These are phyloP conservation scores for Formica selysi DNA, from an alignment of 1,140 invertebrate species.

Conservation along the genomic window DNA sequence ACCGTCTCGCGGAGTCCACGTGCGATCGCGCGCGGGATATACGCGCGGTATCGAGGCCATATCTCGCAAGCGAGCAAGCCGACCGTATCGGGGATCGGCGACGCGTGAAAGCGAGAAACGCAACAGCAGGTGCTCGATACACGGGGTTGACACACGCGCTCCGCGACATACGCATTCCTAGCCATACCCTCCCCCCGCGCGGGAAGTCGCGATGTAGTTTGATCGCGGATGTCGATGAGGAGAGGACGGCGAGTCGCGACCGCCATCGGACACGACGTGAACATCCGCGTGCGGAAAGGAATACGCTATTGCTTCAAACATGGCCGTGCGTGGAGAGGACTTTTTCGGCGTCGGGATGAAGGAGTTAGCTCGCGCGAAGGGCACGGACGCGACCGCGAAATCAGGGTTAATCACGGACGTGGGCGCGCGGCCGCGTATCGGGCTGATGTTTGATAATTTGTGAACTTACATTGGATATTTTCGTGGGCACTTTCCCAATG, in stretches of 20 bases:
- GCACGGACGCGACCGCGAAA: constrained; percentile 61
- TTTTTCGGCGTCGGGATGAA: constrained; percentile 50
- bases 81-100: not conserved
- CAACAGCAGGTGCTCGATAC: not conserved
- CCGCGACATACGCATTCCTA: not conserved
- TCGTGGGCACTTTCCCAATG: constrained; percentile 89
- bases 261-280: constrained; percentile 50
- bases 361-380: constrained; percentile 28
- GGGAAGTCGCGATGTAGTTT: not conserved
- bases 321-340: constrained; percentile 68
- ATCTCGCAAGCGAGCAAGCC: not conserved
- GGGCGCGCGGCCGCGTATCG: constrained; percentile 73
- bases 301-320: constrained; percentile 67
- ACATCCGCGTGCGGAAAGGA: constrained; percentile 48
- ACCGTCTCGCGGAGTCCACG: not conserved
- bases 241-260: not conserved
- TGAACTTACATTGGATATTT: constrained; percentile 93
- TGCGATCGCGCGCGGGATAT: not conserved
- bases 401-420: constrained; percentile 70
- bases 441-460: constrained; percentile 89
- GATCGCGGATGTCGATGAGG: not conserved
- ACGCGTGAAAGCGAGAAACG: not conserved
- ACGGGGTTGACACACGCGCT: not conserved
- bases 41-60: not conserved
- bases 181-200: too few species aligned